Evolutionary conservation across 2,797 vertebrate genomes (phyloP).

Genomic region (Epinephelus coioides): DNA sequence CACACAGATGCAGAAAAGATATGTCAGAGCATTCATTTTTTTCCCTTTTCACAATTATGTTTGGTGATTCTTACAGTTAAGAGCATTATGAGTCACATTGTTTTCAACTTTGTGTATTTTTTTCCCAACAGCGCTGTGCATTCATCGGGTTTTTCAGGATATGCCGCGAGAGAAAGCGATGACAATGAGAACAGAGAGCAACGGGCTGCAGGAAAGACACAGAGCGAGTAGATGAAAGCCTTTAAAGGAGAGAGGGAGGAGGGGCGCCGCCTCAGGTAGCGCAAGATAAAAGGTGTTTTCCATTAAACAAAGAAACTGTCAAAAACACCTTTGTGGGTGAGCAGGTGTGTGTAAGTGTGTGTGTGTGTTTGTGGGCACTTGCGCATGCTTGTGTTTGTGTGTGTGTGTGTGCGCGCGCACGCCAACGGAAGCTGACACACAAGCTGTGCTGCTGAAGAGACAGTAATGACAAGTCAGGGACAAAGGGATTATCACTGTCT

Average conservation of each 20-base stretch:
- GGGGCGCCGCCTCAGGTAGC: constrained; percentile 78
- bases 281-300: constrained; percentile 83
- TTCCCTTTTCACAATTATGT: not conserved
- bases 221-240: constrained; percentile 77
- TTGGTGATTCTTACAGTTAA: constrained; percentile 25
- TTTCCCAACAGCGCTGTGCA: constrained; percentile 1
- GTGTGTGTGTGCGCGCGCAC: not conserved
- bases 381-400: constrained; percentile 51
- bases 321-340: constrained; percentile 78
- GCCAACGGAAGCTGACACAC: constrained; percentile 67
- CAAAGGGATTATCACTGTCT: constrained; percentile 87
- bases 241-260: constrained; percentile 57
- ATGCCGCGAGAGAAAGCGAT: constrained; percentile 56
- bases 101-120: constrained; percentile 41
- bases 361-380: constrained; percentile 34
- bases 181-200: constrained; percentile 72
- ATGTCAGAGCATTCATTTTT: not conserved
- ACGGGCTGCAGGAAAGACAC: constrained; percentile 56
- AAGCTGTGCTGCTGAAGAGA: constrained; percentile 69
- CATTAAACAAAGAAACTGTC: constrained; percentile 84
- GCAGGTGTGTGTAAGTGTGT: constrained; percentile 59
- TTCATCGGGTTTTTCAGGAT: constrained; percentile 51
- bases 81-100: constrained; percentile 4
- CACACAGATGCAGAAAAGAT: constrained; percentile 3
- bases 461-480: constrained; percentile 84